Conservation (phyloP, 2,888 invertebrate species). For the Pterobdella sp. region DNA sequence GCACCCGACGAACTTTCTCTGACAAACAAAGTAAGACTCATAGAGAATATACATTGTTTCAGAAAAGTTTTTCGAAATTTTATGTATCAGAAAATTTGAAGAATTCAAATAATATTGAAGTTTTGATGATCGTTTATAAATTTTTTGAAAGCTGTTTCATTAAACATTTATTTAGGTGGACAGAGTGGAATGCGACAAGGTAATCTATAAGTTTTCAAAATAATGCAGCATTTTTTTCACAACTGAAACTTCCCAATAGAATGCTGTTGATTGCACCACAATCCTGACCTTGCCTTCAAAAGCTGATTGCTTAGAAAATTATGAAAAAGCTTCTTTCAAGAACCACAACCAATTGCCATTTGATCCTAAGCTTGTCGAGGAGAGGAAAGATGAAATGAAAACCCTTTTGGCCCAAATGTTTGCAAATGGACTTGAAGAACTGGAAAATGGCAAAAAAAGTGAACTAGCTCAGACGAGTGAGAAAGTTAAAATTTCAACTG, state of each 20-base stretch:
- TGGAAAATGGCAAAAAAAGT: neutral
- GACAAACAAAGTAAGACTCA: too few species aligned
- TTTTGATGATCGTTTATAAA: too few species aligned
- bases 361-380: neutral
- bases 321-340: neutral
- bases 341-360: neutral
- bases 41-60: too few species aligned
- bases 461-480: neutral
- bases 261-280: neutral
- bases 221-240: neutral
- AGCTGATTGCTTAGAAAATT: neutral
- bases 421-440: neutral
- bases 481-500: neutral
- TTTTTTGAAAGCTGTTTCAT: too few species aligned
- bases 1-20: slow-evolving; percentile 1
- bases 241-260: neutral
- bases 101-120: too few species aligned
- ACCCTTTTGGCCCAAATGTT: neutral
- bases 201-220: neutral
- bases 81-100: too few species aligned
- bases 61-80: too few species aligned
- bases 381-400: neutral
- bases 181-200: too few species aligned
- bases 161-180: too few species aligned
- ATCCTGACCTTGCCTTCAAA: neutral